Base-by-base conservation (phyloP, 2,888 invertebrate species). In the Macrophya annulata region DNA sequence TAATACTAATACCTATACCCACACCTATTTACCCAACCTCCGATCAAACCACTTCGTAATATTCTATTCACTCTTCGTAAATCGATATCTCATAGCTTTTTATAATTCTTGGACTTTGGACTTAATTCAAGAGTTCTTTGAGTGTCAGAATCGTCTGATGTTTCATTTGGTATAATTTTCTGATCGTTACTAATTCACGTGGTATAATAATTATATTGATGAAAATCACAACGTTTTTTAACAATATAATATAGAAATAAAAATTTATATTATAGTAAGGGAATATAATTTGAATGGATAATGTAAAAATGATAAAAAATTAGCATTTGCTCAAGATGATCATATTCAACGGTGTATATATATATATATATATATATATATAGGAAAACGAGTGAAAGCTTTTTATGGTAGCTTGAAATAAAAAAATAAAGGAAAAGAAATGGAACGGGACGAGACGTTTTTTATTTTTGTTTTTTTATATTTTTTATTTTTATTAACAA, bases 401-500 rank as follows among this genome's bases (percentile, higher is more conserved):
- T 55, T 55, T 74, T 21, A 25, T 6, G 40, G 81, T 81, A 43
- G 21, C n/a, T 81, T 15, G 25, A 43, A 62, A 81, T 43, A 62
- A 81, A 25, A n/a, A 3, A 43, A 17, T 1, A 4, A 55, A 55
- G 6, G 1, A 17, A 55, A 0, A 43, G 4, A 43, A 9, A 43
- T 43, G 43, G 55, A 6, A 31, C 31, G 31, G 31, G 3, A 31
- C 31, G 31, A 31, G 37, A 1, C 55, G 25, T 59, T 21, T 17
- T 40, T n/a, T 51, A 31, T 31, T 31, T 31, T 31, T 31, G 31
- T 17, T 17, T 55, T 43, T 25, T 6, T 15, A 5, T 25, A 21
- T 43, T 43, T 43, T 62, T 81, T 15, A 43, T 62, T 81, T 59
- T 43, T 55, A 40, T 40, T 62, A 15, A 51, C 65, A 83, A 83